These are phyloP conservation scores for Andrena hattorfiana DNA, from an alignment of 2,888 invertebrate genomes.

Conservation along the genomic window DNA sequence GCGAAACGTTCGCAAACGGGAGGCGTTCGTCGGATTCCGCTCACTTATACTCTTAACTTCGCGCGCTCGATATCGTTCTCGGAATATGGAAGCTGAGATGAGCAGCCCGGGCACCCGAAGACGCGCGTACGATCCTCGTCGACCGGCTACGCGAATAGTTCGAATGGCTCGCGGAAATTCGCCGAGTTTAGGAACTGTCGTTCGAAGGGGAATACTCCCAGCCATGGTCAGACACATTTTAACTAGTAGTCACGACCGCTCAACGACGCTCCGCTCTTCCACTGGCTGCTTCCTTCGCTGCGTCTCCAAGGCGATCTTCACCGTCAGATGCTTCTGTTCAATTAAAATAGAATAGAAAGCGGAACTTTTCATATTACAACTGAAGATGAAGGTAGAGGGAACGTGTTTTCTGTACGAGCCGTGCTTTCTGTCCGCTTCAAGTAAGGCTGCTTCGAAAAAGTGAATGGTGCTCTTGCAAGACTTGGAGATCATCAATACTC, in stretches of 20 bases:
- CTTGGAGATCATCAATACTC: no score
- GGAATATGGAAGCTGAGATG: slow-evolving; percentile 4
- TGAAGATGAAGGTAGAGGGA: background rate
- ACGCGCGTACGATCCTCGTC: background rate
- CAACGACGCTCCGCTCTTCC: background rate
- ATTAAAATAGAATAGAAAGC: slow-evolving; percentile 26
- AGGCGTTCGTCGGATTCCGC: background rate
- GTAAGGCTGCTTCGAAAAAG: no score
- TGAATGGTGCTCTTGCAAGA: no score
- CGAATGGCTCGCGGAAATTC: slow-evolving; percentile 22
- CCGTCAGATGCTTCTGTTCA: slow-evolving; percentile 24
- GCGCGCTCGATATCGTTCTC: slow-evolving; percentile 7
- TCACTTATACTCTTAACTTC: slow-evolving; percentile 15
- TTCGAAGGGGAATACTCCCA: slow-evolving; percentile 13
- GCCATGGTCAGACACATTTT: slow-evolving; percentile 16
- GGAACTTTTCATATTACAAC: slow-evolving; percentile 13
- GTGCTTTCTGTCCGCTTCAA: no score
- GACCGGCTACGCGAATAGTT: slow-evolving; percentile 14
- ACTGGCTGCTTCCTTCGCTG: background rate
- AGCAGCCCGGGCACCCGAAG: background rate
- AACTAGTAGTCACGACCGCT: slow-evolving; percentile 23
- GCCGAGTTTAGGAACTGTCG: slow-evolving; percentile 29
- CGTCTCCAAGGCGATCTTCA: slow-evolving; percentile 2
- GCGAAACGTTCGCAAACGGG: background rate
- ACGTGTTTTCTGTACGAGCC: no score